Evolutionary conservation across 2,888 invertebrate species (phyloP).

Genomic region (Machimus rusticus): DNA sequence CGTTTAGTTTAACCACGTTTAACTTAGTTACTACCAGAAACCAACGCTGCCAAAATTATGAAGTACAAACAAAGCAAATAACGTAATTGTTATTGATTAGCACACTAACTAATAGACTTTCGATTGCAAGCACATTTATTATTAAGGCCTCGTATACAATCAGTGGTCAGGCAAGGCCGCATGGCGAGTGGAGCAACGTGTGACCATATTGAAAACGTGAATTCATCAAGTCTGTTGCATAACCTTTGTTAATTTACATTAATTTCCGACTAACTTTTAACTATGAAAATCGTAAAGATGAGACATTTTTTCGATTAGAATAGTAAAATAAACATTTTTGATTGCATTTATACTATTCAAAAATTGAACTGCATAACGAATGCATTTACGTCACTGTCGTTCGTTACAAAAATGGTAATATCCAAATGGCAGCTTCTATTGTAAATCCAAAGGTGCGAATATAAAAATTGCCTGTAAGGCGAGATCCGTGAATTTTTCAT

Average conservation of each 20-base stretch:
- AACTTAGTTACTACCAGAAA: neutral
- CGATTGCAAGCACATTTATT: neutral
- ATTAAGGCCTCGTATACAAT: neutral
- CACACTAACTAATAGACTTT: neutral
- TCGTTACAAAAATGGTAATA: neutral
- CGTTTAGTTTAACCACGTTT: neutral
- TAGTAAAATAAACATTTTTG: neutral
- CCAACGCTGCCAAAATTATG: neutral
- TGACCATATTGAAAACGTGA: neutral
- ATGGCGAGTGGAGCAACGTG: neutral
- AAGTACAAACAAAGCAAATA: neutral
- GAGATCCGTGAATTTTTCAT: neutral
- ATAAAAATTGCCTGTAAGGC: neutral
- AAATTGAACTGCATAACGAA: neutral
- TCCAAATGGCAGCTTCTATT: neutral
- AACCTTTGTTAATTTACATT: neutral
- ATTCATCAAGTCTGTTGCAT: neutral
- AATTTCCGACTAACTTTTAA: neutral
- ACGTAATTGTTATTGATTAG: neutral
- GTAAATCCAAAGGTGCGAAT: neutral
- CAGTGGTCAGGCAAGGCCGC: neutral
- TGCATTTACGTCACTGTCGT: neutral
- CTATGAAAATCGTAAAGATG: neutral
- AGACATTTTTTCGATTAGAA: neutral
- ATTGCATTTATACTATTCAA: neutral